A percentile compares a stretch with the other conserved stretches of the same genome.
Conservation (phyloP, 2,888 invertebrate species). For the Trichopoda pennipes region DNA sequence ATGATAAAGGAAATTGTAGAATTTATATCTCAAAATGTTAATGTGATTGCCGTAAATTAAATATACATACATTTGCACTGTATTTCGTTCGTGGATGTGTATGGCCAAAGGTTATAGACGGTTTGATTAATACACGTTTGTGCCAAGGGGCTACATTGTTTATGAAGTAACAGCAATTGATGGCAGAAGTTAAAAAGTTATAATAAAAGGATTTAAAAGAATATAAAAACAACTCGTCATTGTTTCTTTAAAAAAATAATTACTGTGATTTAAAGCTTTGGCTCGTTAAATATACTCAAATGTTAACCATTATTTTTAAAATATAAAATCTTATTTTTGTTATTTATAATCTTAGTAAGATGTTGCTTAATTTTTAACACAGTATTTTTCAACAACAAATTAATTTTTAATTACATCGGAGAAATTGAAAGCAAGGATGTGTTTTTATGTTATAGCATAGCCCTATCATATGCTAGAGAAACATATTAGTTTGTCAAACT, state of each 20-base stretch:
- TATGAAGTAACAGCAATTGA: background rate
- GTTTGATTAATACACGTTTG: slow-evolving; percentile 20
- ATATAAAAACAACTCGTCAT: background rate
- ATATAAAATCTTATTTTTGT: too few relatives aligned
- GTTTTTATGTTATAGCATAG: too few relatives aligned
- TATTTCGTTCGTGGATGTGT: background rate
- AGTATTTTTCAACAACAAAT: too few relatives aligned
- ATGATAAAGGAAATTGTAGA: background rate
- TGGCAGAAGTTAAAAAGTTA: background rate
- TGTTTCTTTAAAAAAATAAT: background rate
- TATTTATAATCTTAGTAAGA: too few relatives aligned
- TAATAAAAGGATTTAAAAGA: background rate
- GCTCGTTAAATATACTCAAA: background rate
- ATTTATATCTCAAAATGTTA: slow-evolving; percentile 23
- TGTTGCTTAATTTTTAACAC: too few relatives aligned
- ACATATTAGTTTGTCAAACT: too few relatives aligned
- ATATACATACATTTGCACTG: slow-evolving; percentile 44
- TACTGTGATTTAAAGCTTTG: background rate
- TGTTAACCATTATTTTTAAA: too few relatives aligned
- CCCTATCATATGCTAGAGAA: too few relatives aligned
- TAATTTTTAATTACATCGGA: too few relatives aligned
- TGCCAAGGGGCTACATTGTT: slow-evolving; percentile 17
- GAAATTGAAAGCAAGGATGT: too few relatives aligned
- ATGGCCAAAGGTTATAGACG: slow-evolving; percentile 46
- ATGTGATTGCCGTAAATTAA: slow-evolving; percentile 49